These are phyloP conservation scores for Pristionchus pacificus DNA, from an alignment of 1,140 invertebrate species.

Conservation along the genomic window DNA sequence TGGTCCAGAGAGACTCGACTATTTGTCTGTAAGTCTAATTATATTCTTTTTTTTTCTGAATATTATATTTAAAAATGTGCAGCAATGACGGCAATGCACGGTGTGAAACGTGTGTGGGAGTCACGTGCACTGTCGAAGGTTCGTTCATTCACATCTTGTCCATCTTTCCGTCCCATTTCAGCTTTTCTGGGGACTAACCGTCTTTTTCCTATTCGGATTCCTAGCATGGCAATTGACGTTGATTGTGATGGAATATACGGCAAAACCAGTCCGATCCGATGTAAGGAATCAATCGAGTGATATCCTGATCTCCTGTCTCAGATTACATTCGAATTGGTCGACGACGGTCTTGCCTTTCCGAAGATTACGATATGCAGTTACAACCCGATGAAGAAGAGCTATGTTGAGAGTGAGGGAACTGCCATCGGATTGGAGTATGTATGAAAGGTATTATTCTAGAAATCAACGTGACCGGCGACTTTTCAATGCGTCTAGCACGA, in stretches of 20 bases:
- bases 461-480: slow-evolving; percentile 17
- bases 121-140: slow-evolving; percentile 8
- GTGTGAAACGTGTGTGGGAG: slow-evolving; percentile 11
- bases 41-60: neutral
- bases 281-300: slow-evolving; percentile 2
- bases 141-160: too few species aligned
- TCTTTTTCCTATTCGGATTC: slow-evolving; percentile 3
- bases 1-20: neutral
- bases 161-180: too few species aligned
- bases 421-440: neutral
- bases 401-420: slow-evolving; percentile 8
- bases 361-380: slow-evolving; percentile 22
- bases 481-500: slow-evolving; percentile 9
- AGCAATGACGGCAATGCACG: slow-evolving; percentile 25
- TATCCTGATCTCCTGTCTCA: neutral
- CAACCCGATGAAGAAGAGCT: slow-evolving; percentile 17
- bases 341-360: slow-evolving; percentile 18
- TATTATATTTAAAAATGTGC: slow-evolving; percentile 8
- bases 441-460: neutral
- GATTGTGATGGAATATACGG: neutral
- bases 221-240: slow-evolving; percentile 14
- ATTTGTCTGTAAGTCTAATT: neutral
- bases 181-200: slow-evolving; percentile 19
- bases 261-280: slow-evolving; percentile 13
- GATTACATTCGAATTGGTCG: slow-evolving; percentile 16